A percentile compares a stretch with the other conserved stretches of the same genome.
phyloP scores from a whole-genome alignment of 2,888 invertebrate species.

The Archips xylosteana region DNA sequence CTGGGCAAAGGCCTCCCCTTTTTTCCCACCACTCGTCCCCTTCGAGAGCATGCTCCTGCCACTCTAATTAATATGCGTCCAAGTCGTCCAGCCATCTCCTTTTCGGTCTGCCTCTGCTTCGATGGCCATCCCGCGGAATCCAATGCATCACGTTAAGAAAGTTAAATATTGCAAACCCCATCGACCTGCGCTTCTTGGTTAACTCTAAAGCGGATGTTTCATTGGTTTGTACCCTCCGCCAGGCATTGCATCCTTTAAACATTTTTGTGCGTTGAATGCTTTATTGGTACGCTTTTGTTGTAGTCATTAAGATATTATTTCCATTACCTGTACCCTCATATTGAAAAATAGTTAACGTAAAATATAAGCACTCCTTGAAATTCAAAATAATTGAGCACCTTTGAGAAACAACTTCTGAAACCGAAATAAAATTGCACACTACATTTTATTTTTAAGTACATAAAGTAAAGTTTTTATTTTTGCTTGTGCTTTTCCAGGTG shows the following conservation, averaged over 20 bases:
- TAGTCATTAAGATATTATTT: slow-evolving; percentile 59
- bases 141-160: slow-evolving; percentile 63
- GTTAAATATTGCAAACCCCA: slow-evolving; percentile 57
- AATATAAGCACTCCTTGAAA: slow-evolving; percentile 12
- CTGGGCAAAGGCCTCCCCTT: too few relatives aligned
- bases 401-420: background rate
- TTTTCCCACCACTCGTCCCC: too few relatives aligned
- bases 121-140: too few relatives aligned
- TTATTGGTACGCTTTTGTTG: slow-evolving; percentile 73
- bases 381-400: background rate
- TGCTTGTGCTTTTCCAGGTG: slow-evolving; percentile 85
- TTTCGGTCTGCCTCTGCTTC: too few relatives aligned
- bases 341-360: slow-evolving; percentile 3
- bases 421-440: background rate
- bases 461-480: slow-evolving; percentile 5
- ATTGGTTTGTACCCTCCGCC: slow-evolving; percentile 78
- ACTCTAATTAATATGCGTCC: too few relatives aligned
- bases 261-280: slow-evolving; percentile 66
- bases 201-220: slow-evolving; percentile 82
- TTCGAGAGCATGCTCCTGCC: too few relatives aligned
- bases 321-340: slow-evolving; percentile 5
- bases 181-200: slow-evolving; percentile 84
- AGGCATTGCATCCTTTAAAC: slow-evolving; percentile 70
- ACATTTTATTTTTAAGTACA: background rate
- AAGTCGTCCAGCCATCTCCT: too few relatives aligned